These are phyloP conservation scores for Trematocara nigrifrons DNA, from an alignment of 2,113 vertebrate species.

Conservation along the genomic window DNA sequence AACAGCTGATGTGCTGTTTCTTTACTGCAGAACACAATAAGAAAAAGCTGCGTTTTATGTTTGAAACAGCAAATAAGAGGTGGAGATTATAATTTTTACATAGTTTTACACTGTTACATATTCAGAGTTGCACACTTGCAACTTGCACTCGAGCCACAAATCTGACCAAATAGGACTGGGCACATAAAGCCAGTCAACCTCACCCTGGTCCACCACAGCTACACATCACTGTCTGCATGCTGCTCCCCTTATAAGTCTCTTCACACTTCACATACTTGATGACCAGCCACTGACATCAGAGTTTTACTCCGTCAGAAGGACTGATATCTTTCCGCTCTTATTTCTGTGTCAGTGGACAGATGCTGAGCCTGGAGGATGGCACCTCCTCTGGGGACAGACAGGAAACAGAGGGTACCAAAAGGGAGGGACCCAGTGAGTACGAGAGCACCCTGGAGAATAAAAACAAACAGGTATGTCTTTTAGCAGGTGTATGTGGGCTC, in stretches of 20 bases:
- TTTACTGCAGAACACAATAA: background rate
- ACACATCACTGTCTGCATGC: constrained; percentile 2
- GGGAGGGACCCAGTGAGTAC: constrained; percentile 71
- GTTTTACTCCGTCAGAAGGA: background rate
- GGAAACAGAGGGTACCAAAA: constrained; percentile 54
- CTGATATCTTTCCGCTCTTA: constrained; percentile 18
- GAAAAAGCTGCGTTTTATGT: background rate
- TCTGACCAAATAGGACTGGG: constrained; percentile 3
- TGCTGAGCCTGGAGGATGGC: constrained; percentile 69
- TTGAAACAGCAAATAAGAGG: background rate
- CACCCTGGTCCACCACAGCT: background rate
- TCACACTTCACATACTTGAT: background rate
- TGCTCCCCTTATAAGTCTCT: background rate
- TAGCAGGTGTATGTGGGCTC: background rate
- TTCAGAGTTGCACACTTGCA: background rate
- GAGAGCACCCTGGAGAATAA: constrained; percentile 67
- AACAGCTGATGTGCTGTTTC: background rate
- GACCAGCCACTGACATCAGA: background rate
- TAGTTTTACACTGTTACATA: background rate
- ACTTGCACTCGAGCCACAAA: background rate
- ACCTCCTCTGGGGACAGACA: constrained; percentile 52
- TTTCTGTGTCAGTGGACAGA: constrained; percentile 40
- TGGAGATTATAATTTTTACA: background rate
- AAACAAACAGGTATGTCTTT: constrained; percentile 64
- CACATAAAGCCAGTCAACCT: constrained; percentile 12